phyloP scores from a whole-genome alignment of 2,113 vertebrate species.

The Theristicus caerulescens region DNA sequence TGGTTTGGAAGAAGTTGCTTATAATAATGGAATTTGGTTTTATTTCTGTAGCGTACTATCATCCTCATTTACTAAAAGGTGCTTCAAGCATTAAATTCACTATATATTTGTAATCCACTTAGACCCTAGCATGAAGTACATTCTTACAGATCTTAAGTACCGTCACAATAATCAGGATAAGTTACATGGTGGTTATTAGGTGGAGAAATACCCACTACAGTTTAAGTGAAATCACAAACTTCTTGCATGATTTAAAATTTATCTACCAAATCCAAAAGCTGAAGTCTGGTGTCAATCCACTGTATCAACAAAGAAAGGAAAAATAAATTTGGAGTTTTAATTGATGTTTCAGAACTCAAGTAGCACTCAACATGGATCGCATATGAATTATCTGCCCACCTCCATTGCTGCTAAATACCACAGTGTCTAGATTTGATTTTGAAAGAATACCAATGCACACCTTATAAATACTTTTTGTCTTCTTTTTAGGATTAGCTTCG shows the following conservation, averaged over 20 bases:
- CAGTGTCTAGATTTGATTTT: conserved; percentile 68
- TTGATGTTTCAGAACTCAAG: conserved; percentile 51
- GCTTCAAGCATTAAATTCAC: conserved; percentile 2
- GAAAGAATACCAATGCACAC: conserved; percentile 77
- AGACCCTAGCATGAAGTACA: conserved; percentile 23
- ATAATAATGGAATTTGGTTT: neutral
- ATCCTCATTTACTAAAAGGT: neutral
- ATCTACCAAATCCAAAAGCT: conserved; percentile 63
- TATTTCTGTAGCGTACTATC: neutral
- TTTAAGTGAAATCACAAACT: conserved; percentile 58
- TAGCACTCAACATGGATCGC: conserved; percentile 61
- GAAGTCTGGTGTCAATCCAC: conserved; percentile 62
- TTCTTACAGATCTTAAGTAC: conserved; percentile 12
- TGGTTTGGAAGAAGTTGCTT: conserved; percentile 27
- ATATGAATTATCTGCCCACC: conserved; percentile 67
- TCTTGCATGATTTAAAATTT: conserved; percentile 37
- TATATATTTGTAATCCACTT: conserved; percentile 35
- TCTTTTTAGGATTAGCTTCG: conserved; percentile 94
- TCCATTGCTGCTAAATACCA: conserved; percentile 67
- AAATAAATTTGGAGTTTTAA: conserved; percentile 55
- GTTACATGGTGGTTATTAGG: conserved; percentile 29
- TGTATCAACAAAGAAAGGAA: conserved; percentile 59
- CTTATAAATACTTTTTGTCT: conserved; percentile 97
- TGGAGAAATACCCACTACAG: conserved; percentile 38
- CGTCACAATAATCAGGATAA: neutral